These are phyloP conservation scores for Drosophila parvula DNA, from an alignment of 1,140 invertebrate genomes.

Conservation along the genomic window DNA sequence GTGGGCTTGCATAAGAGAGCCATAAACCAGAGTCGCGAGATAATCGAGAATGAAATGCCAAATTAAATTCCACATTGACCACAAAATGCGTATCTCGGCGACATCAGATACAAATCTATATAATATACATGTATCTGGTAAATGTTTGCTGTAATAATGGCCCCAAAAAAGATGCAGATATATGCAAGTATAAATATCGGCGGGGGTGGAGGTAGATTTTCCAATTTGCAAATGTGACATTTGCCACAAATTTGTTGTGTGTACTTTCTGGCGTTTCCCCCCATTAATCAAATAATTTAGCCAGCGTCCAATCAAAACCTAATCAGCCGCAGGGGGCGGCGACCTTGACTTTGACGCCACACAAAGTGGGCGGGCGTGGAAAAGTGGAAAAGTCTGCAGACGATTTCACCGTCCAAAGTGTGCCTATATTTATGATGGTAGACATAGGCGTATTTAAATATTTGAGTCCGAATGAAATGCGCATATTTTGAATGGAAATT, in stretches of 20 bases:
- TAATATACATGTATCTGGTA: not conserved
- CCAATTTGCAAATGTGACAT: conserved; percentile 42
- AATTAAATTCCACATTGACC: conserved; percentile 49
- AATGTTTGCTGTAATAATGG: conserved; percentile 1
- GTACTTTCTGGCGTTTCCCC: conserved; percentile 13
- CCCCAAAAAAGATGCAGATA: conserved; percentile 7
- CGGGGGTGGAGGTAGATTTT: not conserved
- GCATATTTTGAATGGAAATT: conserved; percentile 1
- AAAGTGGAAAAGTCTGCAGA: not conserved
- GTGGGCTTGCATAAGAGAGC: conserved; percentile 5
- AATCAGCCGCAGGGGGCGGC: conserved; percentile 5
- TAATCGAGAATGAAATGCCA: conserved; percentile 29
- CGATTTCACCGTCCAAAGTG: not conserved
- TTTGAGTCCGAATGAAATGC: not conserved
- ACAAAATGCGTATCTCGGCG: conserved; percentile 21
- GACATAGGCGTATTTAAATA: not conserved
- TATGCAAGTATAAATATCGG: conserved; percentile 20
- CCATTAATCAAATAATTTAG: conserved; percentile 50
- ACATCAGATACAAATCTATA: not conserved
- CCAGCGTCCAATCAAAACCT: conserved; percentile 31
- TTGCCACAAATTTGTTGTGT: conserved; percentile 22
- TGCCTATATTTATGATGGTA: not conserved
- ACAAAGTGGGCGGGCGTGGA: not conserved
- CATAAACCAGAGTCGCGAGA: conserved; percentile 31
- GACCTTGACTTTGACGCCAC: conserved; percentile 29